Evolutionary conservation across 2,888 invertebrate genomes (phyloP), one percentile per base, ranked within the genome.

Genomic region (Pyralis farinalis): DNA sequence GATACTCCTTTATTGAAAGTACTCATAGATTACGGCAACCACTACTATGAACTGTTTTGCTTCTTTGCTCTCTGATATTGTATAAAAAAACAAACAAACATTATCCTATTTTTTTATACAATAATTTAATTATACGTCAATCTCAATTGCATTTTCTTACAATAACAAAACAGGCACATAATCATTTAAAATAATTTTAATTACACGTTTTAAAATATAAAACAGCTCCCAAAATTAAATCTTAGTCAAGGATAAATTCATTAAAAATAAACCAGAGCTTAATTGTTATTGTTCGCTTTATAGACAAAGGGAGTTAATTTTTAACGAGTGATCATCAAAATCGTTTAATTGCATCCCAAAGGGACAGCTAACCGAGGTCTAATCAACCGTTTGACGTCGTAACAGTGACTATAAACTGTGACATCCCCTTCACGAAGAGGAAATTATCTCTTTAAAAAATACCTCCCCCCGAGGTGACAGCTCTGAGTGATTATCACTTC

Each of bases 281-380:
- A 40, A 53, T 46, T 56, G 49, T 51, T 49, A 53, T 40, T 48
- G 41, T 44, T 38, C 36, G 35, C 30, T 55, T 59, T 56, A 61
- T 42, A 70, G 60, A 73, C 76, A 71, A 76, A 71, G 67, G 71
- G 71, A 72, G 66, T 76, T 72, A 73, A 79, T 80, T 80, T 73
- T 71, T 74, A 79, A 78, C 73, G 80, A 75, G 71, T 46, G 51
- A 64, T 68, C 77, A 67, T 79, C 72, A 80, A 80, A 81, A 77
- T 75, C 74, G 70, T 75, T 80, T 80, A 77, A 82, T 77, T 81
- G 71, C 77, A 63, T 76, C 74, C 73, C 77, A 50, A 33, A 69
- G 73, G 71, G 64, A 68, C 66, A 64, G 62, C 71, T 72, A 66
- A 73, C 63, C 69, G 68, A 63, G 66, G 62, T 48, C 71, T 79